Evolutionary conservation across 1,140 invertebrate genomes (phyloP).

Genomic region (Atta colombica): DNA sequence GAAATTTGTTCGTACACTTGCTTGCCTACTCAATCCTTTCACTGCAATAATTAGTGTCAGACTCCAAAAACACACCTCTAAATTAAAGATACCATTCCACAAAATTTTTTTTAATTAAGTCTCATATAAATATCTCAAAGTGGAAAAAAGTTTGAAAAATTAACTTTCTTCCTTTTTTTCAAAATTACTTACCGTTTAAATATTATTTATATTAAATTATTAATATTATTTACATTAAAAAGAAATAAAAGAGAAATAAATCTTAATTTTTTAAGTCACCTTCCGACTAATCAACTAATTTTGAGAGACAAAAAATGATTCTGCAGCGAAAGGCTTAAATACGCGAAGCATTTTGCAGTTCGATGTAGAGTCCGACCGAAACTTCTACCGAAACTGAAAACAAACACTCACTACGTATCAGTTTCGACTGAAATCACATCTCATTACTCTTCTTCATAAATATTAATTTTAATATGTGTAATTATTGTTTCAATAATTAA

Average conservation of each 20-base stretch:
- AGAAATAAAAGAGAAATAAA: not conserved
- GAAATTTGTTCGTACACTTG: conserved; percentile 54
- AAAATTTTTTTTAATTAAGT: not conserved
- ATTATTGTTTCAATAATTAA: too few relatives aligned
- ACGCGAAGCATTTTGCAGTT: conserved; percentile 62
- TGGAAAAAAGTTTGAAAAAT: not conserved
- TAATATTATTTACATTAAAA: not conserved
- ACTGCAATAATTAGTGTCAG: conserved; percentile 25
- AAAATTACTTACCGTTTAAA: conserved; percentile 3
- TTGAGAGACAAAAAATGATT: not conserved
- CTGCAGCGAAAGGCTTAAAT: conserved; percentile 71
- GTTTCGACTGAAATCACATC: too few relatives aligned
- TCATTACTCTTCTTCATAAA: too few relatives aligned
- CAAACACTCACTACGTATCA: too few relatives aligned
- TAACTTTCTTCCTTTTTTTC: not conserved
- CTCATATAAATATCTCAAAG: not conserved
- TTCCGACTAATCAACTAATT: not conserved
- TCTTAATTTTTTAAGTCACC: not conserved
- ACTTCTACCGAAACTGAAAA: too few relatives aligned
- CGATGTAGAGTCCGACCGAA: conserved; percentile 19
- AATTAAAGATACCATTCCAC: not conserved
- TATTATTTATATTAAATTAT: not conserved
- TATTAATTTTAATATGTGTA: too few relatives aligned
- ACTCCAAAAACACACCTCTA: not conserved
- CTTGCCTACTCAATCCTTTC: conserved; percentile 72